Evolutionary conservation across 2,113 vertebrate genomes (phyloP), one percentile per base, ranked within the genome.

Genomic region (Anhinga rufa): DNA sequence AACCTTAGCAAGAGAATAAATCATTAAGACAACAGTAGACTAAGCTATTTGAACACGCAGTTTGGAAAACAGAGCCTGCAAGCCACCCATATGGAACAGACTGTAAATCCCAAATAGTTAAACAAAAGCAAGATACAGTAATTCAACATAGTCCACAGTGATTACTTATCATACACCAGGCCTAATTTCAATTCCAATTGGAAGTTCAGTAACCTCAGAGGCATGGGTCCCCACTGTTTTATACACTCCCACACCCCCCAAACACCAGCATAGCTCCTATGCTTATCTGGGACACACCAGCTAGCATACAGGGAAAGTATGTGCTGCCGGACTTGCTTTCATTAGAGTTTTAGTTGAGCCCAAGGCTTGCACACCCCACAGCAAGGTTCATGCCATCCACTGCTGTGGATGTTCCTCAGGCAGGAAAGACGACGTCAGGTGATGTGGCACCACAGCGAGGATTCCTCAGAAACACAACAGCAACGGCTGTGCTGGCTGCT

Each of bases 371-470:
- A 77, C 29, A 13, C 42, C 38, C 14, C 71, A 86, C 26, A 40
- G 62, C 21, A 80, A 62, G 34, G 32, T 40, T 69, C 75, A 7
- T 17, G 10, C 11, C 36, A 51, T 9, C 22, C 25, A 38, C 3
- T 57, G 25, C 19, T 72, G 48, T 10, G 34, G 58, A 12, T 26
- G 46, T 5, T 54, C 38, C 32, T 51, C 2, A 0, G 8, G 44
- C 58, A 83, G 22, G 24, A 62, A 57, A 68, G 42, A 46, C 16
- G 8, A 31, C 0, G 0, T 12, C 34, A 24, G 10, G 18, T 61
- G 51, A 51, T 0, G 0, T 3, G 21, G 72, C 32, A 26, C 20
- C 13, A 4, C 46, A 13, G 10, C 2, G 7, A 17, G 16, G 14
- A 3, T 4, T 55, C 38, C 84, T 38, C 74, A 81, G 62, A 61